Evolutionary conservation across 2,888 invertebrate species (phyloP).

Genomic region (Tetragonula carbonaria): DNA sequence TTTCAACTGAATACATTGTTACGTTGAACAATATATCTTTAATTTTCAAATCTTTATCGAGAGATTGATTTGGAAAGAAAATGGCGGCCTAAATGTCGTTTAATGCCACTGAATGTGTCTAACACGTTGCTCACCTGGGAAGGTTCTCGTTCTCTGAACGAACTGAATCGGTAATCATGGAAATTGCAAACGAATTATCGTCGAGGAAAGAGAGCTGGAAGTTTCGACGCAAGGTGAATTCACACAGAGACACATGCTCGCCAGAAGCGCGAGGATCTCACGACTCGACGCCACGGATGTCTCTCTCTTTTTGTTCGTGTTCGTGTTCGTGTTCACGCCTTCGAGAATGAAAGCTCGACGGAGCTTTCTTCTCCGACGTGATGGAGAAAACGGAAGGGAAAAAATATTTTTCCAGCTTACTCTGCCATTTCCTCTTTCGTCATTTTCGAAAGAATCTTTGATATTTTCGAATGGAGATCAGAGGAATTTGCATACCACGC

Average conservation of each 20-base stretch:
- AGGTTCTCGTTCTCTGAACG: not conserved
- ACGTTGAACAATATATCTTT: no score
- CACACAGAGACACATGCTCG: conserved; percentile 52
- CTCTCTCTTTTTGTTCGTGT: not conserved
- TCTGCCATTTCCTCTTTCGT: not conserved
- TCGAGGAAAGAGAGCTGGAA: not conserved
- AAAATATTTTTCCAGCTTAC: not conserved
- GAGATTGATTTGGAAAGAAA: not conserved
- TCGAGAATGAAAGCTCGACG: not conserved
- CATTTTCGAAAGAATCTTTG: no score
- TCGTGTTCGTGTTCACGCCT: not conserved
- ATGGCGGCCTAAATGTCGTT: not conserved
- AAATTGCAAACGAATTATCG: not conserved
- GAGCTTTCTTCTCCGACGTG: not conserved
- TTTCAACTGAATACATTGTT: no score
- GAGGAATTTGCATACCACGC: no score
- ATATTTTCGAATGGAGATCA: no score
- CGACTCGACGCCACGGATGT: conserved; percentile 49
- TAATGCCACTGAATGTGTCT: not conserved
- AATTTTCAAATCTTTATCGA: no score
- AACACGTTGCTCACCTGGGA: not conserved
- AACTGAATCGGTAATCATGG: not conserved
- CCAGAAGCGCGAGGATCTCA: conserved; percentile 57
- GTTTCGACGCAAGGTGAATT: conserved; percentile 12
- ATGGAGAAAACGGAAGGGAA: not conserved